Conservation (phyloP, 2,113 vertebrate genomes). For the Eclectus roratus region DNA sequence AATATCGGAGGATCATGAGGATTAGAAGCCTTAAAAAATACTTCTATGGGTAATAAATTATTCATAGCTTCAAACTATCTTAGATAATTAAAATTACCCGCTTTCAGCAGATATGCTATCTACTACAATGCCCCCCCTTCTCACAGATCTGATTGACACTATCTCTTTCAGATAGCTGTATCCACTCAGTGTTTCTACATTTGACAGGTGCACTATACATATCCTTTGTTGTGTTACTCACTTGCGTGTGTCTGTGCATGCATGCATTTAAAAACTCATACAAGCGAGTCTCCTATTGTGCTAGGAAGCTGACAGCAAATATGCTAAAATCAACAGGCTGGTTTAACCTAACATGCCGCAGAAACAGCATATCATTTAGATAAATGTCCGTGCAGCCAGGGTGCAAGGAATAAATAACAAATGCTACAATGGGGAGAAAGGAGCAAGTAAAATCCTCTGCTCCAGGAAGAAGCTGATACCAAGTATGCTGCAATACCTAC, state of each 20-base stretch:
- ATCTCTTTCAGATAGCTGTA: conserved; percentile 54
- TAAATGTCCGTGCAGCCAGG: not conserved
- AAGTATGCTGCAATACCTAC: not conserved
- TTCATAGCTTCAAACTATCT: conserved; percentile 71
- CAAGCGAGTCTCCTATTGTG: not conserved
- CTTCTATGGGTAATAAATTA: conserved; percentile 70
- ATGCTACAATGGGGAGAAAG: not conserved
- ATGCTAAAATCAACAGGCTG: not conserved
- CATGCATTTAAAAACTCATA: not conserved
- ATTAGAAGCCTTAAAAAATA: conserved; percentile 49
- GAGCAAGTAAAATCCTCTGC: not conserved
- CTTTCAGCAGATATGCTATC: conserved; percentile 73
- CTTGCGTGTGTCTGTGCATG: not conserved
- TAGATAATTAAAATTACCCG: conserved; percentile 77
- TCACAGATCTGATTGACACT: conserved; percentile 59
- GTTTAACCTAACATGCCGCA: not conserved
- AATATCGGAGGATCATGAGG: conserved; percentile 57
- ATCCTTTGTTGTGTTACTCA: not conserved
- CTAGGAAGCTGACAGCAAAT: not conserved
- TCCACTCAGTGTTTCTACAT: conserved; percentile 27
- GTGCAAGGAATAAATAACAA: not conserved
- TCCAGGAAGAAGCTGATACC: not conserved
- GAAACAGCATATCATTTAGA: not conserved
- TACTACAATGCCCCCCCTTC: conserved; percentile 46
- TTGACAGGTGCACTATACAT: not conserved